These are phyloP conservation scores for Aphyosemion australe DNA, from an alignment of 2,113 vertebrate species.

Conservation along the genomic window DNA sequence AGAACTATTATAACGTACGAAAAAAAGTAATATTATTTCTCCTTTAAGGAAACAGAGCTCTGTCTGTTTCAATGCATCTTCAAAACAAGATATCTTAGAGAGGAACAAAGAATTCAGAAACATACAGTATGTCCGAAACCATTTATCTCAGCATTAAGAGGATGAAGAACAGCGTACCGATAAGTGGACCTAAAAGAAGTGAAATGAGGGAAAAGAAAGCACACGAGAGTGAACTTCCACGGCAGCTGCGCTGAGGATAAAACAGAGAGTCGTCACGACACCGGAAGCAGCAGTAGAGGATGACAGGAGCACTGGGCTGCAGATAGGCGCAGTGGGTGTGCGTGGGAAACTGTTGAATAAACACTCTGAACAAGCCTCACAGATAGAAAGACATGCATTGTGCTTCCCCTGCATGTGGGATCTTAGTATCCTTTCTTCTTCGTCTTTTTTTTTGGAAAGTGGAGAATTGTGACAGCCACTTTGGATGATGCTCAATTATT, in stretches of 20 bases:
- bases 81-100: too few species aligned
- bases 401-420: constrained; percentile 33
- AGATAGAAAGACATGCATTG: constrained; percentile 36
- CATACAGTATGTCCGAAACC: too few species aligned
- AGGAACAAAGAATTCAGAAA: too few species aligned
- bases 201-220: constrained; percentile 29
- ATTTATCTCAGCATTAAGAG: too few species aligned
- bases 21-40: too few species aligned
- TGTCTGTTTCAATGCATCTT: too few species aligned
- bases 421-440: constrained; percentile 25
- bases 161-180: not conserved
- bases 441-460: not conserved
- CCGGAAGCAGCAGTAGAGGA: constrained; percentile 64
- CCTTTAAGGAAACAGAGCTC: too few species aligned
- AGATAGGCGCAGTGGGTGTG: constrained; percentile 70
- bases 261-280: constrained; percentile 70
- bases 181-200: constrained; percentile 23
- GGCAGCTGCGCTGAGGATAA: constrained; percentile 52
- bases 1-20: too few species aligned
- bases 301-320: constrained; percentile 68
- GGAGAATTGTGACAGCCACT: constrained; percentile 12
- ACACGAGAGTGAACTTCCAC: constrained; percentile 55
- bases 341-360: constrained; percentile 63
- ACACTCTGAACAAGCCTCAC: constrained; percentile 57
- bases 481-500: not conserved